phyloP scores from a whole-genome alignment of 2,113 vertebrate genomes.

The Halichoeres trimaculatus region DNA sequence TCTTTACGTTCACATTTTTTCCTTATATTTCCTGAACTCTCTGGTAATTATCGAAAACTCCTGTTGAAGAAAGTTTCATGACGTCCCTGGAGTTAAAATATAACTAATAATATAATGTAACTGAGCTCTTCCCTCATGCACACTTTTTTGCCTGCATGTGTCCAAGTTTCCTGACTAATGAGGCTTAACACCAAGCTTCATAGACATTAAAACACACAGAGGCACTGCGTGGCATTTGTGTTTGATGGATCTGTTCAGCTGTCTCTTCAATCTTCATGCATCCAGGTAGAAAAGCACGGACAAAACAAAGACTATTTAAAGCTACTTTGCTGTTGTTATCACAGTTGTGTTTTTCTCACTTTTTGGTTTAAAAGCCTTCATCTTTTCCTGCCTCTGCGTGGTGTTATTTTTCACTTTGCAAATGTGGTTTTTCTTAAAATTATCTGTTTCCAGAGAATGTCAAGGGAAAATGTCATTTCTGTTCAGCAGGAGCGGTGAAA shows the following conservation, averaged over 20 bases:
- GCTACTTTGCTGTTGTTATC: conserved; percentile 10
- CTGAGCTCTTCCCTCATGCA: conserved; percentile 3
- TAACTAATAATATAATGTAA: too few species aligned
- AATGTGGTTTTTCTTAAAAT: not conserved
- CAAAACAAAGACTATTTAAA: conserved; percentile 4
- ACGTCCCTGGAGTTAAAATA: too few species aligned
- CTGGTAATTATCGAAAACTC: too few species aligned
- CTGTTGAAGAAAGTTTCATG: too few species aligned
- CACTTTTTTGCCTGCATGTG: conserved; percentile 15
- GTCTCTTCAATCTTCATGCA: conserved; percentile 9
- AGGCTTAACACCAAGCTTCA: conserved; percentile 58
- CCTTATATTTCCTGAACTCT: not conserved
- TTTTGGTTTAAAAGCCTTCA: not conserved
- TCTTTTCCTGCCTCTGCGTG: not conserved
- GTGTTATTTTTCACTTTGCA: not conserved
- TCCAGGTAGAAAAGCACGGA: conserved; percentile 26
- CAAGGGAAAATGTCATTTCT: not conserved
- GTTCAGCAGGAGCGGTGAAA: conserved; percentile 21
- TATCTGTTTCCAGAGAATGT: conserved; percentile 4
- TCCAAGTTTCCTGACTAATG: conserved; percentile 52
- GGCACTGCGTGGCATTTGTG: conserved; percentile 18
- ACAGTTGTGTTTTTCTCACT: not conserved
- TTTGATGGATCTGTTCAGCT: conserved; percentile 53
- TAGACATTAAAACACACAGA: conserved; percentile 42
- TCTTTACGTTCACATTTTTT: not conserved